phyloP scores from a whole-genome alignment of 2,113 vertebrate genomes.

The Camarhynchus parvulus region DNA sequence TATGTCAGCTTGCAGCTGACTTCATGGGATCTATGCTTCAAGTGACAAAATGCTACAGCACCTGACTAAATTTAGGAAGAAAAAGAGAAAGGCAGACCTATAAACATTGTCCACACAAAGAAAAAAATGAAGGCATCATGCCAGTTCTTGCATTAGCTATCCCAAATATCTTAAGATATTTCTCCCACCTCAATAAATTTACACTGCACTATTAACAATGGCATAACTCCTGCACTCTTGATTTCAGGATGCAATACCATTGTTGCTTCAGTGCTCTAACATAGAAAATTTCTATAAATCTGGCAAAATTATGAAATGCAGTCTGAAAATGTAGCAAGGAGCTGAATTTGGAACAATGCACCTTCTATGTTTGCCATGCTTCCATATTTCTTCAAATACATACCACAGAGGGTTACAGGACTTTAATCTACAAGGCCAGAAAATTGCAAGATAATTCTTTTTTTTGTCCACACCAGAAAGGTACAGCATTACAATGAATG shows the following conservation, averaged over 20 bases:
- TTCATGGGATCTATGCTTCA: not conserved
- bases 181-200: conserved; percentile 1
- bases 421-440: not conserved
- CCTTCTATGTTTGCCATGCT: not conserved
- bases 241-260: not conserved
- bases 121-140: not conserved
- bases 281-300: not conserved
- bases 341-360: not conserved
- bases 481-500: not conserved
- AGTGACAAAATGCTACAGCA: not conserved
- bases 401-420: not conserved
- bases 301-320: not conserved
- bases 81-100: not conserved
- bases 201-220: not conserved
- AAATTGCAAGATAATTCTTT: not conserved
- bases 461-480: not conserved
- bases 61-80: not conserved
- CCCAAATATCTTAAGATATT: not conserved
- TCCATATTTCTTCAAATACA: not conserved
- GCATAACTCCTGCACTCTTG: not conserved
- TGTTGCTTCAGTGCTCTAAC: not conserved
- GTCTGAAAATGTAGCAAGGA: not conserved
- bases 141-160: conserved; percentile 36
- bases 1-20: not conserved
- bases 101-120: not conserved